Base-by-base conservation (phyloP, 92 coral and sea anemone species). In the Desmophyllum pertusum region DNA sequence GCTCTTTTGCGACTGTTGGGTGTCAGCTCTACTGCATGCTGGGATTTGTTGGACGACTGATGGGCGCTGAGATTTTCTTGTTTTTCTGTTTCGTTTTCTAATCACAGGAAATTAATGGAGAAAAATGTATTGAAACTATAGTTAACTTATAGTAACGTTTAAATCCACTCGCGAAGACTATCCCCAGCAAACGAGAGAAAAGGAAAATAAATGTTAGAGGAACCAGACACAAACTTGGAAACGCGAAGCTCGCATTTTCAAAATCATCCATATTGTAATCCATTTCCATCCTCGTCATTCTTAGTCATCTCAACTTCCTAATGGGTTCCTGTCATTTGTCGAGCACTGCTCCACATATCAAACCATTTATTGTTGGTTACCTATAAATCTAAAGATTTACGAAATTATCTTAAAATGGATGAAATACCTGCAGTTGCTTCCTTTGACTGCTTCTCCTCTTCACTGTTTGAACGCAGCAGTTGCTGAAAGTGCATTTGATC, bases 401-500 rank as follows among this genome's bases (percentile, higher is more conserved):
- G 2, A 50, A 10, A 21, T 50, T 15, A 50, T 50, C 55, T 50
- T 5, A 50, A 50, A 50, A 50, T 50, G 55, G 55, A 50, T 50
- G 55, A 21, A 15, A 50, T 36, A 81, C 78, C 43, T 53, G 55
- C 7, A 15, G 37, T 51, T 55, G 25, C 77, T 17, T 40, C 48
- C 43, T 23, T 29, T 30, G 17, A 30, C 17, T n/a, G 55, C 21
- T 33, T 10, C 0, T 40, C 61, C 41, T 85, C 92, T 27, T 67
- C 78, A 36, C 57, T 63, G 35, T 76, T 70, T n/a, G 83, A 72
- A 0, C 55, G 76, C 15, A 61, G 78, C 40, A 83, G 75, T 6
- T 81, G 52, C 45, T 89, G 66, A 50, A 87, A 84, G 83, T 91
- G 86, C 90, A 78, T 80, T 70, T 92, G 89, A 33, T 68, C 81